Conservation (phyloP, 1,140 invertebrate genomes). For the Oppia nitens region DNA sequence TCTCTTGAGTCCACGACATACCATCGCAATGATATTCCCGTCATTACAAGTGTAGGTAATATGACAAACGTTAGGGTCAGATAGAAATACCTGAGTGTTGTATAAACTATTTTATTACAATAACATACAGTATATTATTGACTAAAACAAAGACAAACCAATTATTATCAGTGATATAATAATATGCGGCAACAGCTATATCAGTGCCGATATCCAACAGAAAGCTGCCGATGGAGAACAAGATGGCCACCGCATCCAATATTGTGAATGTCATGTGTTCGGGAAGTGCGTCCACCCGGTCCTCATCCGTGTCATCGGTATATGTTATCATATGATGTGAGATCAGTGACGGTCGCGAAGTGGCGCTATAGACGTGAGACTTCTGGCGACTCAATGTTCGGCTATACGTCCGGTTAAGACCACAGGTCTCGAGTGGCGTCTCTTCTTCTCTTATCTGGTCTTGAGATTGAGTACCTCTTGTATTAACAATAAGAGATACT, state of each 20-base stretch:
- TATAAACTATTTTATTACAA: neutral
- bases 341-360: neutral
- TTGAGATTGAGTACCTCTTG: too few species aligned
- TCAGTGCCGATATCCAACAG: conserved; percentile 23
- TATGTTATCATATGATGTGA: neutral
- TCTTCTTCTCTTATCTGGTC: too few species aligned
- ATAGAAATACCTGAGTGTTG: conserved; percentile 19
- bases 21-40: conserved; percentile 25
- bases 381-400: neutral
- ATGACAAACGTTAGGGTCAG: conserved; percentile 24
- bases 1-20: conserved; percentile 20
- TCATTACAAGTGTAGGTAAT: conserved; percentile 25
- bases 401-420: neutral
- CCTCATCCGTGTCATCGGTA: neutral
- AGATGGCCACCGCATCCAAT: conserved; percentile 19
- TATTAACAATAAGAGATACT: too few species aligned
- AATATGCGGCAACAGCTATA: conserved; percentile 18
- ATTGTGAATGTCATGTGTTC: conserved; percentile 18
- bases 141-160: conserved; percentile 4
- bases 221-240: conserved; percentile 21
- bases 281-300: conserved; percentile 8
- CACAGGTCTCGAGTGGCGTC: neutral
- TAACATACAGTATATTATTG: neutral
- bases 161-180: conserved; percentile 20
- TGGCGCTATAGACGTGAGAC: neutral